These are phyloP conservation scores for Polypedilum pembai DNA, from an alignment of 1,140 invertebrate species.

Conservation along the genomic window DNA sequence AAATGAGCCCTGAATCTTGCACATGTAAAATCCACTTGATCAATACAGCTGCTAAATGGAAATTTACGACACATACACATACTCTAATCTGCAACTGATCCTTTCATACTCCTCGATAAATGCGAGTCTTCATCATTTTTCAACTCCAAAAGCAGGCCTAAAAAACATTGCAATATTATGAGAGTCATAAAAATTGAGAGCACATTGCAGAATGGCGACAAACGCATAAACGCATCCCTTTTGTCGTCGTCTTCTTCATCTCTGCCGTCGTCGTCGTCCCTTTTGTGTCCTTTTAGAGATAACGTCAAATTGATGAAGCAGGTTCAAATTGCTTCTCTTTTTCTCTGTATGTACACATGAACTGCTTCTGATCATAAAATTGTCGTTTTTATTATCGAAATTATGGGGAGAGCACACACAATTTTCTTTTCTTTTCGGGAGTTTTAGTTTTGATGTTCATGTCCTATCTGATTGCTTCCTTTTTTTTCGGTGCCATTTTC, in stretches of 20 bases:
- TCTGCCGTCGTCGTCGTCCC: not conserved
- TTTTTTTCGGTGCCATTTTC: not conserved
- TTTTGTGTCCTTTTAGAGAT: conserved; percentile 1
- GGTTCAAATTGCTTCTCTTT: not conserved
- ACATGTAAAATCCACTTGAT: too few relatives aligned
- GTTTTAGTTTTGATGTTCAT: not conserved
- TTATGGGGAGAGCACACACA: not conserved
- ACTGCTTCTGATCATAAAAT: conserved; percentile 1
- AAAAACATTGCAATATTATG: not conserved
- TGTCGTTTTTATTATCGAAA: conserved; percentile 15
- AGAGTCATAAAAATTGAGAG: not conserved
- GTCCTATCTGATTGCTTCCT: conserved; percentile 4
- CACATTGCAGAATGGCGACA: conserved; percentile 15
- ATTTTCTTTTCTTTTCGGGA: not conserved
- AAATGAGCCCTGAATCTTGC: too few relatives aligned
- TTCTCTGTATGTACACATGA: not conserved
- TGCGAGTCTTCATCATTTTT: not conserved
- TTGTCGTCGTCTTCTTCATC: not conserved
- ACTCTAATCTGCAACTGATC: too few relatives aligned
- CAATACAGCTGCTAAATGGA: too few relatives aligned
- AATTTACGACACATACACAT: too few relatives aligned
- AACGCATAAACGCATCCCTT: conserved; percentile 10
- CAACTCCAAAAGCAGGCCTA: not conserved
- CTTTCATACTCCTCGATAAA: too few relatives aligned
- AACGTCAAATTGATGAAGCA: not conserved